These are phyloP conservation scores for Ceratitis capitata DNA, from an alignment of 1,140 invertebrate genomes.

Conservation along the genomic window DNA sequence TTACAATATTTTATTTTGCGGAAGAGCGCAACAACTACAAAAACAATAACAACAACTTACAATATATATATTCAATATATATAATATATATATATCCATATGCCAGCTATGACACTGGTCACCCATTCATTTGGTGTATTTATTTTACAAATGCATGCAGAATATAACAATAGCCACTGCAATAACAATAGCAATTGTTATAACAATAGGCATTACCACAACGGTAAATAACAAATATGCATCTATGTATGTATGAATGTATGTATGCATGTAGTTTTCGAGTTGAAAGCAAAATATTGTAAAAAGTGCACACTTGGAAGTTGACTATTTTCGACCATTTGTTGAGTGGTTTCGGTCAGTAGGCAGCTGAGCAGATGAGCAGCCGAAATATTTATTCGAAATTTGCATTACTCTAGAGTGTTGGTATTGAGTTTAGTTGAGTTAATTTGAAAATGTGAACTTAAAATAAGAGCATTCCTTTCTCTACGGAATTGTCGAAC, in stretches of 20 bases:
- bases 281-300: slow-evolving; percentile 32
- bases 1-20: slow-evolving; percentile 28
- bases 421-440: not conserved
- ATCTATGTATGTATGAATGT: not conserved
- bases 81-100: too few relatives aligned
- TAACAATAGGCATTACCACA: slow-evolving; percentile 33
- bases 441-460: not conserved
- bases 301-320: slow-evolving; percentile 28
- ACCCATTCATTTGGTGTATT: slow-evolving; percentile 7
- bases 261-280: not conserved
- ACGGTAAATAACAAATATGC: not conserved
- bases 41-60: not conserved
- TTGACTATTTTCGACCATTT: slow-evolving; percentile 35
- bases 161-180: slow-evolving; percentile 15
- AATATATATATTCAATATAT: too few relatives aligned
- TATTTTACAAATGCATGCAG: slow-evolving; percentile 27
- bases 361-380: slow-evolving; percentile 27
- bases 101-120: not conserved
- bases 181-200: slow-evolving; percentile 24
- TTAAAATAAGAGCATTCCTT: too few relatives aligned
- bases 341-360: not conserved
- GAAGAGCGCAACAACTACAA: not conserved
- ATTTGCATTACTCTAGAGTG: not conserved
- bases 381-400: not conserved
- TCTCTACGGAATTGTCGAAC: too few relatives aligned